phyloP scores from a whole-genome alignment of 1,140 invertebrate species.

The Procambarus clarkii region DNA sequence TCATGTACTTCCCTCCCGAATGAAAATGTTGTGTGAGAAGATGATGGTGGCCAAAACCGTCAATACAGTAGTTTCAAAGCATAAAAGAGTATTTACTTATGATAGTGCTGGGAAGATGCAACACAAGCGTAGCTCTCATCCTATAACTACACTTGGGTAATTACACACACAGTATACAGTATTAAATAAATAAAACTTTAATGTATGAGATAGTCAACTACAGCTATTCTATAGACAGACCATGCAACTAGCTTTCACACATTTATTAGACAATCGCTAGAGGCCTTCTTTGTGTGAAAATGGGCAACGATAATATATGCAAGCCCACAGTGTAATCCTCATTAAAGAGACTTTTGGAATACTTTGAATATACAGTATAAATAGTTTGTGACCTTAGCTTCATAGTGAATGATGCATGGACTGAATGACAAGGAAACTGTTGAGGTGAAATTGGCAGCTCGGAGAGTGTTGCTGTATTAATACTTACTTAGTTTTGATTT shows the following conservation, averaged over 20 bases:
- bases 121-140: too few species aligned
- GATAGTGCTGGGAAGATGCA: too few species aligned
- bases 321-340: not conserved
- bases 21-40: too few species aligned
- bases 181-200: not conserved
- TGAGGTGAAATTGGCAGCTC: not conserved
- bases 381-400: not conserved
- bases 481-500: not conserved
- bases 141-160: too few species aligned
- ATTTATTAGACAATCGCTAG: not conserved
- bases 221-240: not conserved
- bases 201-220: not conserved
- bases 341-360: not conserved
- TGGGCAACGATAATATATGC: not conserved
- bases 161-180: too few species aligned
- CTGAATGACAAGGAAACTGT: not conserved
- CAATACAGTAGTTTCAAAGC: too few species aligned
- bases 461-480: not conserved
- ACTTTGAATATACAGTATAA: not conserved
- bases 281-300: conserved; percentile 15
- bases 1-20: too few species aligned
- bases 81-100: too few species aligned
- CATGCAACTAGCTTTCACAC: conserved; percentile 1
- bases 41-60: too few species aligned
- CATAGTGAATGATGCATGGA: not conserved